Evolutionary conservation across 2,113 vertebrate genomes (phyloP).

Genomic region (Odocoileus virginianus): DNA sequence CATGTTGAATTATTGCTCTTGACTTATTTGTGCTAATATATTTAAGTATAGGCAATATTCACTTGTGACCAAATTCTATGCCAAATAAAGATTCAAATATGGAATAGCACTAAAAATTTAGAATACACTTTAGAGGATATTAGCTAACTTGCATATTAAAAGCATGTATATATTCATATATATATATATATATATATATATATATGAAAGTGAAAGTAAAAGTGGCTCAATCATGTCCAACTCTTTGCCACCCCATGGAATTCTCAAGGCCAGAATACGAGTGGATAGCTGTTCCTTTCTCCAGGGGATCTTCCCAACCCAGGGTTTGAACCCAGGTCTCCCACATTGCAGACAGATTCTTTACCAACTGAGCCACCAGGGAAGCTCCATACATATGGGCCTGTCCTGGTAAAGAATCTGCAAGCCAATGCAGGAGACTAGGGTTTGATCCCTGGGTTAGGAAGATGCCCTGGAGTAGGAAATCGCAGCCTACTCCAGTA

Average conservation of each 20-base stretch:
- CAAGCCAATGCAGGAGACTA: neutral
- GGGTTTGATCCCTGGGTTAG: neutral
- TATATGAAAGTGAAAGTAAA: neutral
- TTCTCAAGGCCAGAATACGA: neutral
- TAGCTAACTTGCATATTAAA: neutral
- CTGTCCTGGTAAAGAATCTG: neutral
- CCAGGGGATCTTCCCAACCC: neutral
- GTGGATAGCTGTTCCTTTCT: neutral
- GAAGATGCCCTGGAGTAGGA: neutral
- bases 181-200: neutral
- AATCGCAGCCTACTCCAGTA: neutral
- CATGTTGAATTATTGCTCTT: rapidly evolving
- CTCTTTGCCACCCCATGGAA: neutral
- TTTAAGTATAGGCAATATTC: neutral
- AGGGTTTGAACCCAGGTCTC: neutral
- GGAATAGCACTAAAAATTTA: neutral
- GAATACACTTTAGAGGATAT: neutral
- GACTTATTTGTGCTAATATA: neutral
- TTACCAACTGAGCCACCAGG: neutral
- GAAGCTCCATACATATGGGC: neutral
- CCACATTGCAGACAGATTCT: neutral
- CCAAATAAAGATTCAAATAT: neutral
- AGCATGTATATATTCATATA: neutral
- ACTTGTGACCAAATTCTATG: neutral
- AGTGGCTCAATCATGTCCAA: neutral